Evolutionary conservation across 2,888 invertebrate genomes (phyloP).

Genomic region (Drosophila merina): DNA sequence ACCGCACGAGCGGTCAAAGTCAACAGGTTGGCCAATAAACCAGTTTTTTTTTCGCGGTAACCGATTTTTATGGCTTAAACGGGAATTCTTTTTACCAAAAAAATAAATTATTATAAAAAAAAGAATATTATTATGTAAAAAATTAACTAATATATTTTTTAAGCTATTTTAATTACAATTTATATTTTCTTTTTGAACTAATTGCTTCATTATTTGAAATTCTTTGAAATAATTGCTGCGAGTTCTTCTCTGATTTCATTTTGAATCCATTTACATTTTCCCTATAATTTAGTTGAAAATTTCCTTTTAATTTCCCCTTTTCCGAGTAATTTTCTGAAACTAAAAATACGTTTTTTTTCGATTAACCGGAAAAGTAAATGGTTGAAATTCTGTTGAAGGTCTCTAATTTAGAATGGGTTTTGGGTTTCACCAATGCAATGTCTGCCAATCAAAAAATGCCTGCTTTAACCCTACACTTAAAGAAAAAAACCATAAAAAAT

Average conservation of each 20-base stretch:
- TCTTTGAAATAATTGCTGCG: no score
- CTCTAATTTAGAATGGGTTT: constrained; percentile 9
- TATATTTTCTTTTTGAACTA: neutral
- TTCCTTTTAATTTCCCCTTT: neutral
- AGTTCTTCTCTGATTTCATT: no score
- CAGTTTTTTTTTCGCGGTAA: neutral
- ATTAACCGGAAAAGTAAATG: constrained; percentile 7
- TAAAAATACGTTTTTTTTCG: neutral
- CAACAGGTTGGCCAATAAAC: constrained; percentile 1
- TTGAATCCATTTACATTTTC: no score
- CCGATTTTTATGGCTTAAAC: no score
- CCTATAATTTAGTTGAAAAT: no score
- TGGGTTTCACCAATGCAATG: neutral
- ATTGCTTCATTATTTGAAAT: no score
- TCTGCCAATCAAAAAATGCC: neutral
- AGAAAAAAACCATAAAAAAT: neutral
- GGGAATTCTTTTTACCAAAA: no score
- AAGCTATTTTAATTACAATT: neutral
- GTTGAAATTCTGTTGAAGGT: neutral
- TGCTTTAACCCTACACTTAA: neutral
- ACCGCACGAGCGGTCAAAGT: neutral
- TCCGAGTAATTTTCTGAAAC: neutral
- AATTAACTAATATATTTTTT: neutral
- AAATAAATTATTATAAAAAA: neutral
- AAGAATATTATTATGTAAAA: neutral